Evolutionary conservation across 2,797 vertebrate species (phyloP), one percentile per base, ranked within the genome.

Genomic region (Trachurus trachurus): DNA sequence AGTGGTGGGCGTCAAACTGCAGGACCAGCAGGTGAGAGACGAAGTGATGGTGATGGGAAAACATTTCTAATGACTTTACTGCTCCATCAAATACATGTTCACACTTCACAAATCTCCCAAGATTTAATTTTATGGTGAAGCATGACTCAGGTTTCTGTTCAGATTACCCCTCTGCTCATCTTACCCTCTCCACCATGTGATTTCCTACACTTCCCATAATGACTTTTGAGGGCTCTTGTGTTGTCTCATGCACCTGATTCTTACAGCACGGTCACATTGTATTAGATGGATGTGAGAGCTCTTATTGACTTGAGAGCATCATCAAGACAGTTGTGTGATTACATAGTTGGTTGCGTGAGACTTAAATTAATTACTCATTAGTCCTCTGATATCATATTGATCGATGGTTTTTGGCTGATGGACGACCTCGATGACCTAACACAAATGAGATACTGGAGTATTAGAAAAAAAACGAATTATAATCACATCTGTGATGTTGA

Each of bases 1-100:
- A 71, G 98, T 99, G 90, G 98, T 99, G 77, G 98, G 98, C 54
- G 97, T 99, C 93, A 99, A 99, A 93, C 96, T 99, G 62, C 98
- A 99, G 94, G 98, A 99, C 91, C 98, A 99, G 94, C 98, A 99
- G 96, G 98, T 99, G 67, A 85, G 67, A 67, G 52, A 37, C 15
- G 1, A 3, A 5, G 1, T 3, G 10, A 29, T 26, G 64, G 17
- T 45, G 50, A 76, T 45, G 29, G 63, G 37, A 15, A 26, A 40
- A 56, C 6, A 3, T 40, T 31, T 71, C 21, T 26, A 26, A 53
- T 11, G 21, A 26, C 50, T 13, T 53, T 15, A 26, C 12, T 26
- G 21, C 12, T 26, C 49, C 49, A n/a, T 50, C 49, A 21, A n/a
- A 50, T 15, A 26, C 10, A 26, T 26, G 21, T 53, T 53, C 52